Evolutionary conservation across 2,113 vertebrate genomes (phyloP).

Genomic region (Nansenia antarctica): DNA sequence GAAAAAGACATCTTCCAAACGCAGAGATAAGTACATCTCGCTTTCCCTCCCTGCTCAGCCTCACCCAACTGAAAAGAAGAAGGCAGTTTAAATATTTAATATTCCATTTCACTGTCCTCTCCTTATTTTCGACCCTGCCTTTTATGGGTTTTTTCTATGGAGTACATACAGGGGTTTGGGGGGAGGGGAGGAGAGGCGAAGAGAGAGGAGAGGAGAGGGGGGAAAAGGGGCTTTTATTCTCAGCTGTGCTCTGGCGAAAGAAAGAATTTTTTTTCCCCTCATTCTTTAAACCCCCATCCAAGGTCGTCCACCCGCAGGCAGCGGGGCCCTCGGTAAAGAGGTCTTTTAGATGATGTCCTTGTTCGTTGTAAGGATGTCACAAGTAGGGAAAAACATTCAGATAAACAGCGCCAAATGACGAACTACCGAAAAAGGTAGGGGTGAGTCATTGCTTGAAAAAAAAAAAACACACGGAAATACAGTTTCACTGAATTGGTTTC

Average conservation of each 20-base stretch:
- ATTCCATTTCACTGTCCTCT: conserved; percentile 52
- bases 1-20: conserved; percentile 52
- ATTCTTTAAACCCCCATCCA: no score
- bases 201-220: not conserved
- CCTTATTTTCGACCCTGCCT: conserved; percentile 42
- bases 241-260: conserved; percentile 39
- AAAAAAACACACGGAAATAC: no score
- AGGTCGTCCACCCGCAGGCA: no score
- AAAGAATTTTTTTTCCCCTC: conserved; percentile 29
- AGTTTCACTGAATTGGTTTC: no score
- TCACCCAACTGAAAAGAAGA: conserved; percentile 55
- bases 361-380: no score
- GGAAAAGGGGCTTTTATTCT: conserved; percentile 33
- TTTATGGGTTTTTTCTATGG: conserved; percentile 36
- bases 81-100: conserved; percentile 72
- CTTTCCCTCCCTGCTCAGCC: conserved; percentile 49
- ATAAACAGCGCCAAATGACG: no score
- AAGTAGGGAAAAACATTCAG: no score
- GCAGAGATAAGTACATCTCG: conserved; percentile 53
- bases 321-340: no score
- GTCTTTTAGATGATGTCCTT: no score
- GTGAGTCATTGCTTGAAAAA: no score
- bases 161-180: conserved; percentile 23
- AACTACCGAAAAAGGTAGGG: no score
- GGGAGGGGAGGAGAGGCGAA: not conserved